phyloP scores from a whole-genome alignment of 2,888 invertebrate species.

The Exephanes ischioxanthus region DNA sequence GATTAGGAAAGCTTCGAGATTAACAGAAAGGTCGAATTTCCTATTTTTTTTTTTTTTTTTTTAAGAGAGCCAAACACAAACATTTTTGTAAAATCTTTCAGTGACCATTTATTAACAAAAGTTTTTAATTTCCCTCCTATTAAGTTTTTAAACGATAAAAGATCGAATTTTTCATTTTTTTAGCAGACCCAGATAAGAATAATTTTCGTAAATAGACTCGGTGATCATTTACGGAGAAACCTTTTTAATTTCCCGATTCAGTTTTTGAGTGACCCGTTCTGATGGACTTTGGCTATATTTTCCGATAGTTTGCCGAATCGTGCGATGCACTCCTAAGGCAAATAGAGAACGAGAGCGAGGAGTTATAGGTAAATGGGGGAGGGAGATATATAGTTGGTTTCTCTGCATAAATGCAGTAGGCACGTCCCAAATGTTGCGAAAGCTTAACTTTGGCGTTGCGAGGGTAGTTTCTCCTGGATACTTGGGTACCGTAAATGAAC shows the following conservation, averaged over 20 bases:
- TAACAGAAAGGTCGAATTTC: background rate
- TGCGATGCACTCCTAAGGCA: slow-evolving; percentile 11
- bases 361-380: slow-evolving; percentile 1
- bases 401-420: slow-evolving; percentile 37
- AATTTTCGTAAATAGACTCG: background rate
- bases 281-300: slow-evolving; percentile 9
- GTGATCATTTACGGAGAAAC: background rate
- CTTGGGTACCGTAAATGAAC: slow-evolving; percentile 41
- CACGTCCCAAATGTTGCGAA: slow-evolving; percentile 30
- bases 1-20: background rate
- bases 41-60: too few species aligned
- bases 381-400: background rate
- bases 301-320: slow-evolving; percentile 22
- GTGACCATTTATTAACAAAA: background rate
- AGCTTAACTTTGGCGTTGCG: slow-evolving; percentile 20
- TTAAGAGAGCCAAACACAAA: background rate
- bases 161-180: background rate
- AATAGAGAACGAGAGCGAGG: slow-evolving; percentile 13
- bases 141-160: background rate
- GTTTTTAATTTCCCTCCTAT: background rate
- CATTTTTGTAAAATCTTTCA: background rate
- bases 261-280: background rate
- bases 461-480: slow-evolving; percentile 34
- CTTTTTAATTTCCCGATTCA: background rate
- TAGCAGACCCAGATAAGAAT: background rate